Evolutionary conservation across 2,888 invertebrate genomes (phyloP), one percentile per base, ranked within the genome.

Genomic region (Lithophane semibrunnea): DNA sequence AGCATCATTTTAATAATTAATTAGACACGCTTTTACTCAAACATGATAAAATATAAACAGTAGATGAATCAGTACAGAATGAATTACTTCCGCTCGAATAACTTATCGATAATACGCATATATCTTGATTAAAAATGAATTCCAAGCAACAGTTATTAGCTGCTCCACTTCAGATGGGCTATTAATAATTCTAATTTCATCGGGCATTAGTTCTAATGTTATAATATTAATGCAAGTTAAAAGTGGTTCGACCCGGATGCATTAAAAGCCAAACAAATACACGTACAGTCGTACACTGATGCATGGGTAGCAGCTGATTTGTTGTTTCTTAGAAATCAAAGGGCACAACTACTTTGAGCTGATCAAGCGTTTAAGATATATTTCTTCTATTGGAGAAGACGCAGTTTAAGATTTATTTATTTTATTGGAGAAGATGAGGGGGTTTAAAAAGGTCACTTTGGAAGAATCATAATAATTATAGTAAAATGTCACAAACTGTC

Each of bases 91-190:
- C 79, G 75, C 44, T 75, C 8, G 52, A 75, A 24, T 61, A 73
- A 74, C 61, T 78, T 77, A 70, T 67, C 44, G 66, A 60, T 70
- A 52, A n/a, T 77, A 77, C 64, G 72, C 70, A 78, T 76, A 60
- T n/a, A 78, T 86, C 81, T 88, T 88, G 77, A 87, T 86, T 79
- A 77, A 75, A 86, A 73, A 78, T 63, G n/a, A 63, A 86, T 75
- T 5, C 44, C 56, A 47, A 72, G 64, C 77, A 73, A 66, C 63
- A 79, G 67, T 83, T 78, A 75, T 73, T 73, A 73, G 65, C 56
- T 71, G 74, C 61, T 21, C 78, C 60, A 80, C 75, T 81, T 86
- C 52, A 79, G 54, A 61, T 73, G 42, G 63, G 29, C 68, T 81
- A 81, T 81, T 77, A 70, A 76, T 75, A 74, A 73, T 76, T 72